Evolutionary conservation across 2,113 vertebrate genomes (phyloP), one percentile per base, ranked within the genome.

Genomic region (Pyxicephalus adspersus): DNA sequence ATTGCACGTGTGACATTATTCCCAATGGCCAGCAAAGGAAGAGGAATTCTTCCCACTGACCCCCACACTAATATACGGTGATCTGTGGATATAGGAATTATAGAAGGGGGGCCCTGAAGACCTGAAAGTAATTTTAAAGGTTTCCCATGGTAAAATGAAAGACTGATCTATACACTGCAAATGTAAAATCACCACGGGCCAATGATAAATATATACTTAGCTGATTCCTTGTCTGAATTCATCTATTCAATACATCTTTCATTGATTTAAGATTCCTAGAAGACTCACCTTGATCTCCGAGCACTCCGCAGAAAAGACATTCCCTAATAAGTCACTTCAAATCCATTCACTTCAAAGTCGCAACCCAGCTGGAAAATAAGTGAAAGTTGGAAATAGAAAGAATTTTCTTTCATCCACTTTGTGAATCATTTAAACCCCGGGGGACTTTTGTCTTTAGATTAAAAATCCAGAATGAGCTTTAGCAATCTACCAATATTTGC

Each of bases 331-430:
- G 38, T 19, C 51, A 19, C 2, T 60, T 60, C 11, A 22, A 60
- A 45, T 17, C n/a, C 3, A 31, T 61, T 63, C 38, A 76, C 60
- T 23, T 51, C 74, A 64, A 50, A 52, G 74, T 25, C 29, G 16
- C 60, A 18, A 15, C 20, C 2, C 23, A 28, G 58, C 11, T 25
- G 8, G 0, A 76, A 16, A 60, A 64, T 52, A 20, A 52, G 25
- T 76, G 9, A 13, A 5, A n/a, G 28, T 64, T 7, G 45, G 23
- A 13, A 20, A 64, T 3, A 29, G 28, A 3, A 18, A 57, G 31
- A 15, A 5, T 45, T 38, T 19, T 17, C n/a, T 61, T 74, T 74
- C 29, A 74, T 74, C 29, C 55, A 74, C 28, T 61, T 75, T 58
- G 28, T 26, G 16, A 61, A 75, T 60, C 31, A 75, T 45, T 75